Evolutionary conservation across 2,888 invertebrate species (phyloP), one percentile per base, ranked within the genome.

Genomic region (Noctua janthe): DNA sequence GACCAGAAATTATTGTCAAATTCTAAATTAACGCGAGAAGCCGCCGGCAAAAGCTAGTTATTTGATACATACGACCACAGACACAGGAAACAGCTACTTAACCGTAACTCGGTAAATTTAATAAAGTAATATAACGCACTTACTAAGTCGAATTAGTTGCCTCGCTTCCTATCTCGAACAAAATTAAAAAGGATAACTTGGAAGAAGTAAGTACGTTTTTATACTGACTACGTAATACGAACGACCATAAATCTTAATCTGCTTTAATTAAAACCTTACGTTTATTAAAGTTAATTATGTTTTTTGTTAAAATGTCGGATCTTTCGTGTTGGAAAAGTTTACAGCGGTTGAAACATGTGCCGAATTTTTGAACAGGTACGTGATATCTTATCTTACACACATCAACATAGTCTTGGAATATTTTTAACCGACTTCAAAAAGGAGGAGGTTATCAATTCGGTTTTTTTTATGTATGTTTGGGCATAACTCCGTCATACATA

Each of bases 241-340:
- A 80, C 76, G 71, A 29, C 54, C 75, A 85, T 90, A 86, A 89
- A 89, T 90, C 84, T 77, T 80, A 81, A 89, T 88, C 80, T 59
- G 10, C n/a, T 84, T 87, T 89, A 87, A 89, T 89, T 89, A 86
- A 89, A 86, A 73, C 71, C 73, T 74, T 75, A 71, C 39, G 49
- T 81, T 89, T 78, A 88, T 78, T 75, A 79, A 74, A 49, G 29
- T 71, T 51, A 35, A 71, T 71, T 49, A 66, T 67, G 39, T 39
- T 74, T 71, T 74, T 69, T 13, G 43, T 54, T 74, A 13, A 59
- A 82, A 71, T 56, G 49, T n/a, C 11, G 29, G 76, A n/a, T 35
- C 13, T 62, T 35, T 11, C 15, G 56, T 56, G 6, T 56, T 59
- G 29, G 17, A 29, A 29, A 23, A 56, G 17, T 43, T 69, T 69